These are phyloP conservation scores for Lepus timidus DNA, from an alignment of 2,113 vertebrate species.

Conservation along the genomic window DNA sequence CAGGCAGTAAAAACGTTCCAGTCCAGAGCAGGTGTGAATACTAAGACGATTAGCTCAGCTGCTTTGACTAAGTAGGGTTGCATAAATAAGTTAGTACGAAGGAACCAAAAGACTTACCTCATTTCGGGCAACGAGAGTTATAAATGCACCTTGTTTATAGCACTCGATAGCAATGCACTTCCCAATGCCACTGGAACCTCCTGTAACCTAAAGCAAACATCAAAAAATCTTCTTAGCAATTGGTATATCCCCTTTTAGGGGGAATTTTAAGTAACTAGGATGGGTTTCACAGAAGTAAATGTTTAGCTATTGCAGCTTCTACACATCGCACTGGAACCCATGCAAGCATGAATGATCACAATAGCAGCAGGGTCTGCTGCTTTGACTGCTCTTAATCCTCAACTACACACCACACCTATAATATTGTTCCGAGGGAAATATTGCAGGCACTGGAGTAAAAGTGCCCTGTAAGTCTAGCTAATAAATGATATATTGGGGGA, in stretches of 20 bases:
- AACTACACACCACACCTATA: background rate
- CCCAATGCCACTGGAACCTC: conserved; percentile 99
- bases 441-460: background rate
- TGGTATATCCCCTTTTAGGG: background rate
- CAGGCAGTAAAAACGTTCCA: background rate
- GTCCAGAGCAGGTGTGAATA: background rate
- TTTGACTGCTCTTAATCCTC: background rate
- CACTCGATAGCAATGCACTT: conserved; percentile 97
- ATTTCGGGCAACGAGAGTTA: conserved; percentile 97
- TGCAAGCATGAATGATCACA: background rate
- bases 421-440: background rate
- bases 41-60: fast-evolving
- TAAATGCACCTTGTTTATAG: conserved; percentile 97
- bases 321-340: background rate
- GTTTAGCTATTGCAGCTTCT: background rate
- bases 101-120: conserved; percentile 90
- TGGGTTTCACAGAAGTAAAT: background rate
- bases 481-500: background rate
- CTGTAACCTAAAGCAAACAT: conserved; percentile 92
- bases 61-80: fast-evolving
- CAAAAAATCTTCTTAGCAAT: background rate
- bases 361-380: background rate
- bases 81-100: background rate
- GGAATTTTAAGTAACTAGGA: background rate
- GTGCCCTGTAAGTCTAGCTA: background rate